These are phyloP conservation scores for Pelobates cultripes DNA, from an alignment of 2,797 vertebrate genomes.

Conservation along the genomic window DNA sequence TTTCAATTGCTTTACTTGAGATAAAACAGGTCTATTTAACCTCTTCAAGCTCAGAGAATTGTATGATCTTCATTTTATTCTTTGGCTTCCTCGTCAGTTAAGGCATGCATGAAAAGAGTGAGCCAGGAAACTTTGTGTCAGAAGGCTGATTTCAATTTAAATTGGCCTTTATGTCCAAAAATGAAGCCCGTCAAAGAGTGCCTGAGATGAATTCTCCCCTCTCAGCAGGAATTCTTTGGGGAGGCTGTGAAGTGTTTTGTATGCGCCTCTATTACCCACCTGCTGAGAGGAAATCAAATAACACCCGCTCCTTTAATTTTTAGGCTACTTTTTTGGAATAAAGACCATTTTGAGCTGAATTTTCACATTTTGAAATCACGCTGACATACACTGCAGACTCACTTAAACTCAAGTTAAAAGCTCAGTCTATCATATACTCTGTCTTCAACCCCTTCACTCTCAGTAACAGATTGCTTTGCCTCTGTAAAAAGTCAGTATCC, in stretches of 20 bases:
- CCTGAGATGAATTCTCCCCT: conserved; percentile 29
- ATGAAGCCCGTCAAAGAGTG: conserved; percentile 26
- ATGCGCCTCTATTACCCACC: conserved; percentile 45
- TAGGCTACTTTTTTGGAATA: conserved; percentile 30
- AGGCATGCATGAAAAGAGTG: conserved; percentile 5
- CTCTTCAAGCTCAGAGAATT: neutral
- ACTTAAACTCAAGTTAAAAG: conserved; percentile 46
- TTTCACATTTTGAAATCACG: conserved; percentile 20
- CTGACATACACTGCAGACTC: conserved; percentile 42
- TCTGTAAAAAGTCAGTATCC: neutral
- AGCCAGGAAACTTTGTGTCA: conserved; percentile 20
- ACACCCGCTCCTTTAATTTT: conserved; percentile 38
- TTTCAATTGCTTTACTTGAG: neutral
- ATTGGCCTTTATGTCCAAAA: conserved; percentile 29
- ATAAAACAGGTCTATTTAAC: neutral
- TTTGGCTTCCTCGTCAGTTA: neutral
- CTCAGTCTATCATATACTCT: conserved; percentile 22
- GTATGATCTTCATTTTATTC: neutral
- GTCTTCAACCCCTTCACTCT: conserved; percentile 18
- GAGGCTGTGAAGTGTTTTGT: conserved; percentile 24
- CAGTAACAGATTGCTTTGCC: neutral
- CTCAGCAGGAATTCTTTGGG: conserved; percentile 30
- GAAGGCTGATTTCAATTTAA: conserved; percentile 19
- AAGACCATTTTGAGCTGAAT: conserved; percentile 44
- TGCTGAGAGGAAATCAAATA: conserved; percentile 35